Evolutionary conservation across 2,797 vertebrate genomes (phyloP).

Genomic region (Mionectes olivaceus): DNA sequence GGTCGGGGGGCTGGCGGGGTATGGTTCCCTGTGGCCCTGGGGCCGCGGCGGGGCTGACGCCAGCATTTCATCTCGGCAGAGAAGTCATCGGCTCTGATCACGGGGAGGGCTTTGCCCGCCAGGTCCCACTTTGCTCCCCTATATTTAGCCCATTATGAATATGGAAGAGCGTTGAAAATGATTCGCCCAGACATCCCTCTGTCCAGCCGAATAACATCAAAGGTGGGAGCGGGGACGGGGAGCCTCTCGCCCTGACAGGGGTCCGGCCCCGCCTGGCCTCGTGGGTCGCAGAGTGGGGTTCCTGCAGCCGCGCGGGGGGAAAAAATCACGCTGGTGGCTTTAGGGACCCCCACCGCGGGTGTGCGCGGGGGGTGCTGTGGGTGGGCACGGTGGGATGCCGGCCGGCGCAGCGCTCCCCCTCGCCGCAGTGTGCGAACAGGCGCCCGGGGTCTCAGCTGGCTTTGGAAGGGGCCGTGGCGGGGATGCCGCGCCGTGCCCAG

Average conservation of each 20-base stretch:
- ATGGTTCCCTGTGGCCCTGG: conserved; percentile 57
- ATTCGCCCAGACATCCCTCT: conserved; percentile 89
- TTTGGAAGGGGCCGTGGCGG: neutral
- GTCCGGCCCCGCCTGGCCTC: neutral
- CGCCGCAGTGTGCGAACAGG: rapidly evolving
- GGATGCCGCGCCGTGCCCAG: neutral
- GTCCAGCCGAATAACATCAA: conserved; percentile 92
- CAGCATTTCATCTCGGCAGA: conserved; percentile 85
- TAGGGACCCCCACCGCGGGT: rapidly evolving
- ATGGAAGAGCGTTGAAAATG: conserved; percentile 90
- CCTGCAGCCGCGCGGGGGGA: rapidly evolving
- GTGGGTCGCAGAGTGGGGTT: neutral
- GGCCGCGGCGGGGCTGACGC: conserved; percentile 64
- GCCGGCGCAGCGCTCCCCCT: neutral
- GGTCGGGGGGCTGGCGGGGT: conserved; percentile 45
- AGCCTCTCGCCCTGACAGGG: conserved; percentile 77
- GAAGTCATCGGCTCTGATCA: conserved; percentile 85
- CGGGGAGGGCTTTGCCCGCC: conserved; percentile 83
- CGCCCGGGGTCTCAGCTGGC: conserved; percentile 16
- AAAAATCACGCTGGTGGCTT: rapidly evolving
- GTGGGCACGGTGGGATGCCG: neutral
- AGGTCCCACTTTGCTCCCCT: conserved; percentile 82
- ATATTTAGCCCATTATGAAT: conserved; percentile 93
- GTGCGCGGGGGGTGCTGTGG: neutral
- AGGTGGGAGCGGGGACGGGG: conserved; percentile 69